Percentiles rank a stretch among this genome's conserved stretches.
phyloP scores from a whole-genome alignment of 2,113 vertebrate species.

The Larimichthys polyactis region DNA sequence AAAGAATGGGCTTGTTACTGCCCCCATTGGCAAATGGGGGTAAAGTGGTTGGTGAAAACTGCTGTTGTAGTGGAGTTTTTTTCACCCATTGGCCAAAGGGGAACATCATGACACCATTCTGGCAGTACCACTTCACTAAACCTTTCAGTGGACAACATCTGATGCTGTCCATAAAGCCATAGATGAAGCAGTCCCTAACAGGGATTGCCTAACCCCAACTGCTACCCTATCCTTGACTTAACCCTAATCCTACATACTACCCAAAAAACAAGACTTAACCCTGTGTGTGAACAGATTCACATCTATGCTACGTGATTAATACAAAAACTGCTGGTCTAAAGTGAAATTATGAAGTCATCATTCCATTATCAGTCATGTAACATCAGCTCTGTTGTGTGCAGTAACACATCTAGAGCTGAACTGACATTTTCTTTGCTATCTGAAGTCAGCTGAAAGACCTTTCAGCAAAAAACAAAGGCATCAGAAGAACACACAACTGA shows the following conservation, averaged over 20 bases:
- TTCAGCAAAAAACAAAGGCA: slow-evolving; percentile 13
- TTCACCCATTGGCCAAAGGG: not conserved
- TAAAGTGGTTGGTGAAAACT: too few relatives aligned
- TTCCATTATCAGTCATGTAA: not conserved
- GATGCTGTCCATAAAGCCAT: not conserved
- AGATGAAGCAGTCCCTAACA: not conserved
- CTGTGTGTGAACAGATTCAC: not conserved
- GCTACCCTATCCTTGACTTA: too few relatives aligned
- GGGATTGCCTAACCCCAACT: not conserved
- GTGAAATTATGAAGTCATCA: not conserved
- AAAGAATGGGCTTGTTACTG: too few relatives aligned
- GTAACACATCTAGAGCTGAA: not conserved
- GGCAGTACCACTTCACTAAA: not conserved
- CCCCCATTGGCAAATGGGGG: too few relatives aligned
- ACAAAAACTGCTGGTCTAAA: not conserved
- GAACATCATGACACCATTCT: not conserved
- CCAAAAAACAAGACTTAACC: not conserved
- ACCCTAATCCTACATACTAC: not conserved
- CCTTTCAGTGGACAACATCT: not conserved
- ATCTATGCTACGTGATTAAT: not conserved
- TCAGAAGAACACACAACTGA: slow-evolving; percentile 2
- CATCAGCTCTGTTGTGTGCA: slow-evolving; percentile 7
- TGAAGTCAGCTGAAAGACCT: slow-evolving; percentile 29
- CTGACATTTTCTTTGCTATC: slow-evolving; percentile 33
- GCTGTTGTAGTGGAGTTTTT: not conserved